Base-by-base conservation (phyloP, 2,113 vertebrate genomes). In the Tretioscincus oriximinensis region DNA sequence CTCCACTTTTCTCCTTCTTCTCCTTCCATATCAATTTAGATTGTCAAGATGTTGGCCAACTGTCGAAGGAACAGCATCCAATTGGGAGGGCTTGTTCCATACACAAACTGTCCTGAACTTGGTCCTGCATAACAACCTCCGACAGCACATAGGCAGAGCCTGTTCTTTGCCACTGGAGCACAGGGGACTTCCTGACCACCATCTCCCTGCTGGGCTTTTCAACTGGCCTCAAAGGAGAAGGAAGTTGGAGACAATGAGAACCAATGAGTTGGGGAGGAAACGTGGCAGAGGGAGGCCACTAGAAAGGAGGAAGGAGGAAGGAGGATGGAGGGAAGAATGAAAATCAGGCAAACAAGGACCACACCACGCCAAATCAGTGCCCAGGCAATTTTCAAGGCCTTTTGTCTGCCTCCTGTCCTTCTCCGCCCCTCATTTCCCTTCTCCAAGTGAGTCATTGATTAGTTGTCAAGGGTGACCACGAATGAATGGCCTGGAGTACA, bases 181-280 rank as follows among this genome's bases (percentile, higher is more conserved):
- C 31, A 29, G 67, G 77, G 41, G 51, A 73, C 89, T 90, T 88
- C 82, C 87, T 78, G 72, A 75, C 35, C 80, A 85, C 86, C 0
- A 5, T 67, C 72, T 86, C 64, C 90, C 89, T 80, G 73, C 76
- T 0, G 64, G 78, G 87, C 75, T 86, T 92, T 91, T 76, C 72
- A 88, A 76, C 58, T 5, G 47, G 73, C 41, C 31, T 91, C 87
- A 92, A 91, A 89, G 65, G 65, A 76, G 67, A 88, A 90, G 86
- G 86, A 90, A 87, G 88, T 64, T 51, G 26, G 72, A 47, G 10
- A 87, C 45, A 88, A 92, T 88, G 83, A 75, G 1, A 41, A 76
- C 45, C 20, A n/a, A 75, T 16, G 8, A 77, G 80, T 76, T 12
- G 1, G 71, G 45, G 83, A 0, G 2, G 84, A 86, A 84, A 74